Evolutionary conservation across 2,797 vertebrate species (phyloP).

Genomic region (Argyrosomus regius): DNA sequence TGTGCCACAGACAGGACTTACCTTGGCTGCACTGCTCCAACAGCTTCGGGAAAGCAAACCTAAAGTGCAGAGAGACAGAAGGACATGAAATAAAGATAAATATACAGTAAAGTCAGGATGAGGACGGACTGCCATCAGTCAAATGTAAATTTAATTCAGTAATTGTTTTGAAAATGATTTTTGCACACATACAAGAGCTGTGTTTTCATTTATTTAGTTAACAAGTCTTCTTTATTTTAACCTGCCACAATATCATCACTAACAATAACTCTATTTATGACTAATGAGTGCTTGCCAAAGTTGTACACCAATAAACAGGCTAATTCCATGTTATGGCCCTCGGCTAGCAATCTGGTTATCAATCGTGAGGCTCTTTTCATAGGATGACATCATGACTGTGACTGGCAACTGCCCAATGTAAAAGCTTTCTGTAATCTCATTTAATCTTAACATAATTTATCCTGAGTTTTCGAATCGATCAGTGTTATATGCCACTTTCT

Average conservation of each 20-base stretch:
- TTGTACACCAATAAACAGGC: slow-evolving; percentile 44
- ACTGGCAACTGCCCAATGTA: slow-evolving; percentile 58
- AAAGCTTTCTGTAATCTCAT: slow-evolving; percentile 72
- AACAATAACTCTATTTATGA: slow-evolving; percentile 41
- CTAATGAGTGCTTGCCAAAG: slow-evolving; percentile 31
- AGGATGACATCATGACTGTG: slow-evolving; percentile 58
- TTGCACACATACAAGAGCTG: background rate
- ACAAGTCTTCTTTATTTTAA: slow-evolving; percentile 20
- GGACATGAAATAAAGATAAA: background rate
- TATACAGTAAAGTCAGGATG: background rate
- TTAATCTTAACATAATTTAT: slow-evolving; percentile 62
- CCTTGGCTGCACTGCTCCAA: slow-evolving; percentile 98
- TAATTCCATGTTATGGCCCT: slow-evolving; percentile 47
- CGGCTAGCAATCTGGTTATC: slow-evolving; percentile 32
- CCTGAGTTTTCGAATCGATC: slow-evolving; percentile 62
- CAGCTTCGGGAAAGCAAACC: slow-evolving; percentile 95
- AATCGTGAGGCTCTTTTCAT: slow-evolving; percentile 50
- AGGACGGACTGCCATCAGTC: background rate
- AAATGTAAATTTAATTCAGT: background rate
- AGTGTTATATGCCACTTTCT: slow-evolving; percentile 48
- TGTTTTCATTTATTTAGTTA: slow-evolving; percentile 7
- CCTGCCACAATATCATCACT: slow-evolving; percentile 14
- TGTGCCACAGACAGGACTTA: slow-evolving; percentile 65
- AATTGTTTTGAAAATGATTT: background rate
- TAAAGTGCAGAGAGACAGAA: slow-evolving; percentile 61